phyloP scores from a whole-genome alignment of 2,797 vertebrate species.

The Crocidura indochinensis region DNA sequence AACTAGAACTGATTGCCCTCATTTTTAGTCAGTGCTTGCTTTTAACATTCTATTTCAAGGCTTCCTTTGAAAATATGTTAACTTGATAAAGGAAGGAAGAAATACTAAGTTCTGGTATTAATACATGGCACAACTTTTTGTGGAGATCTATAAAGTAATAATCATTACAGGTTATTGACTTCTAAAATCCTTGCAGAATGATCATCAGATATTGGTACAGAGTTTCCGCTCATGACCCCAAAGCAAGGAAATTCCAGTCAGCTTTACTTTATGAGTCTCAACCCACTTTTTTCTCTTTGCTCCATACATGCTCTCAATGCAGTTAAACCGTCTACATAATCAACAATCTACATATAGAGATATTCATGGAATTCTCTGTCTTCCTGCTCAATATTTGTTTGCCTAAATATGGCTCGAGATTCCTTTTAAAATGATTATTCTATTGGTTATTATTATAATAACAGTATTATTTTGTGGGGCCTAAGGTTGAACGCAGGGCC shows the following conservation, averaged over 20 bases:
- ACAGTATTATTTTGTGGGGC: too few relatives aligned
- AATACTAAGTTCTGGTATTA: neutral
- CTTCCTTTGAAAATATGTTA: constrained; percentile 3
- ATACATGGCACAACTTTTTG: neutral
- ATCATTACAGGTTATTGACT: too few relatives aligned
- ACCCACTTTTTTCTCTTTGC: accelerated
- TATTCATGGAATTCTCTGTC: neutral
- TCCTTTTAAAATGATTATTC: neutral
- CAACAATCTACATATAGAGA: too few relatives aligned
- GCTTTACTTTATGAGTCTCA: too few relatives aligned
- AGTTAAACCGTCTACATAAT: too few relatives aligned
- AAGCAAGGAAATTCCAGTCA: too few relatives aligned
- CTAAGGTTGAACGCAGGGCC: too few relatives aligned
- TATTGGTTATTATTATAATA: too few relatives aligned
- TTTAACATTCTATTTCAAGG: constrained; percentile 10
- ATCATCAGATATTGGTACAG: too few relatives aligned
- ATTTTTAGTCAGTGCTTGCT: neutral
- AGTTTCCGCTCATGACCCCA: too few relatives aligned
- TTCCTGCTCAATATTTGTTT: constrained; percentile 11
- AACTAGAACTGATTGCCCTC: neutral
- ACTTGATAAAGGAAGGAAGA: neutral
- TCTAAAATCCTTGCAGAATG: too few relatives aligned
- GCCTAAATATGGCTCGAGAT: neutral
- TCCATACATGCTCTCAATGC: too few relatives aligned
- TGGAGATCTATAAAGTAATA: neutral